Conservation (phyloP, 2,888 invertebrate genomes). For the Eupithecia subfuscata region DNA sequence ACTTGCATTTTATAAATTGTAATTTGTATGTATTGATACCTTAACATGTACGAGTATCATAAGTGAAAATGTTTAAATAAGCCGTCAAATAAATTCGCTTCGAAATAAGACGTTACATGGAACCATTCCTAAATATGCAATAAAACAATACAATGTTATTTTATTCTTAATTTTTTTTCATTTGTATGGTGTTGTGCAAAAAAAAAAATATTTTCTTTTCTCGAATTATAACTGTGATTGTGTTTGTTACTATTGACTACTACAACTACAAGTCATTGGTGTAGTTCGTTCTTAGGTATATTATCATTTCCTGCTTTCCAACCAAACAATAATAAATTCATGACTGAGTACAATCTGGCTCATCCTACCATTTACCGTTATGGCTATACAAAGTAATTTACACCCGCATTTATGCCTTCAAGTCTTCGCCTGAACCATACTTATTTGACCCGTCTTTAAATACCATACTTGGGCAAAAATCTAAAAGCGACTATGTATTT, state of each 20-base stretch:
- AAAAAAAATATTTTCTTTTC: neutral
- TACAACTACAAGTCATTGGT: neutral
- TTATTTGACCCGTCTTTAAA: slow-evolving; percentile 20
- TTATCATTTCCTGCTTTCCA: neutral
- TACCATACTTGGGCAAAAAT: neutral
- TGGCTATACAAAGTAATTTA: neutral
- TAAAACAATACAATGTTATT: too few relatives aligned
- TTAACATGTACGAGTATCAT: neutral
- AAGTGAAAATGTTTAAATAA: neutral
- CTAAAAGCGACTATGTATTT: slow-evolving; percentile 20
- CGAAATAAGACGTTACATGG: too few relatives aligned
- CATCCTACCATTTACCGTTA: neutral
- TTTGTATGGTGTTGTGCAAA: neutral
- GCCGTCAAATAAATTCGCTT: too few relatives aligned
- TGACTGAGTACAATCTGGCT: neutral
- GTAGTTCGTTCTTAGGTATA: neutral
- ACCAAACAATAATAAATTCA: neutral
- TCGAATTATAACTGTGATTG: neutral
- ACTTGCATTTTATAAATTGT: neutral
- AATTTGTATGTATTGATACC: neutral
- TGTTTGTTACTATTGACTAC: neutral
- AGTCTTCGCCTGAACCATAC: slow-evolving; percentile 4
- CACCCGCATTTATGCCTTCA: neutral
- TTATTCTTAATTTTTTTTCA: neutral
- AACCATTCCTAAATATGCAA: too few relatives aligned